A percentile compares a stretch with the other conserved stretches of the same genome.
These are phyloP conservation scores for rabbit (Oryctolagus cuniculus) DNA, from an alignment of 2,113 vertebrate species.

Conservation along the genomic window DNA sequence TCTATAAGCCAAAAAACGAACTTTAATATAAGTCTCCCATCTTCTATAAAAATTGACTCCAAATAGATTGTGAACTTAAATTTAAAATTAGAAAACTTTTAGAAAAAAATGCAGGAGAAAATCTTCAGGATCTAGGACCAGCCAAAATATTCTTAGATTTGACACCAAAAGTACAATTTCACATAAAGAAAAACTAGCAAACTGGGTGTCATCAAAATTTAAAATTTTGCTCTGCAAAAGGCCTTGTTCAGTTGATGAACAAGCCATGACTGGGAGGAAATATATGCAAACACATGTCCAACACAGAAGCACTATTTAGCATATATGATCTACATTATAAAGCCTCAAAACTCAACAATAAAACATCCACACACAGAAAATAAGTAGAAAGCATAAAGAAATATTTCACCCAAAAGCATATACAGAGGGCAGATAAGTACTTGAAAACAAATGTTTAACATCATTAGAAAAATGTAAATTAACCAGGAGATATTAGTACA, in stretches of 20 bases:
- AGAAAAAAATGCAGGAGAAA: not conserved
- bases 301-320: not conserved
- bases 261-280: not conserved
- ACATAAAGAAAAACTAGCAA: slow-evolving; percentile 5
- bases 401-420: not conserved
- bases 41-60: not conserved
- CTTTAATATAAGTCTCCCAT: not conserved
- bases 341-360: slow-evolving; percentile 34
- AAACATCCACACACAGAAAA: not conserved
- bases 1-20: not conserved
- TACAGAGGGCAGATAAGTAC: not conserved
- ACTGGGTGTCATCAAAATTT: not conserved
- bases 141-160: not conserved
- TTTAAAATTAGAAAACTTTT: not conserved
- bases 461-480: not conserved
- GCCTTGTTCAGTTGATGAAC: not conserved
- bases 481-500: not conserved
- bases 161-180: not conserved
- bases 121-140: not conserved
- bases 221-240: not conserved
- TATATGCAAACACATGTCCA: not conserved
- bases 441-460: not conserved
- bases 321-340: not conserved
- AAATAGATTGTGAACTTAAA: not conserved
- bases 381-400: not conserved